Conservation (phyloP, 2,888 invertebrate species). For the Diaperis boleti region DNA sequence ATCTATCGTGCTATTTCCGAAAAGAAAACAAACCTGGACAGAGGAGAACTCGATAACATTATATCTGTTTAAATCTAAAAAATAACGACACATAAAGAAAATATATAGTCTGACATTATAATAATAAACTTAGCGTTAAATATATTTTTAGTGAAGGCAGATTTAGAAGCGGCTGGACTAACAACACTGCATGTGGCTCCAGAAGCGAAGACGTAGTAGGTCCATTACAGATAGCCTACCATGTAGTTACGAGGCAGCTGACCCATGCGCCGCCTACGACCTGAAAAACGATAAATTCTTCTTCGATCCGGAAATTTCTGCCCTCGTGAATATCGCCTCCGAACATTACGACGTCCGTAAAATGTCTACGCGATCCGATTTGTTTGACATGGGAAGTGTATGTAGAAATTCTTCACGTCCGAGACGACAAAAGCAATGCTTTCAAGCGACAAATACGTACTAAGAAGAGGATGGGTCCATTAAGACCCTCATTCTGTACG, state of each 20-base stretch:
- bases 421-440: too few species aligned
- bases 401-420: background rate
- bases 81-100: constrained; percentile 55
- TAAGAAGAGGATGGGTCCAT: too few species aligned
- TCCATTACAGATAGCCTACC: constrained; percentile 72
- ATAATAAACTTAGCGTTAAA: constrained; percentile 49
- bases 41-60: constrained; percentile 50
- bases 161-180: constrained; percentile 51
- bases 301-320: background rate
- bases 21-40: constrained; percentile 41
- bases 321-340: constrained; percentile 7
- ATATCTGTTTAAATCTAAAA: constrained; percentile 48
- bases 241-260: constrained; percentile 86
- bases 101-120: constrained; percentile 50
- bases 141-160: constrained; percentile 51
- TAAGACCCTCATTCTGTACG: too few species aligned
- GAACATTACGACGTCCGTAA: constrained; percentile 8
- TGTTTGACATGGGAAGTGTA: background rate
- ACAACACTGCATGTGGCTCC: constrained; percentile 49
- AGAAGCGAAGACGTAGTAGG: constrained; percentile 39
- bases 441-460: too few species aligned
- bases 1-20: constrained; percentile 40
- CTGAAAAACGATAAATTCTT: constrained; percentile 68
- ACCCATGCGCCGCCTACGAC: constrained; percentile 83
- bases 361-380: constrained; percentile 2